Conservation (phyloP, 2,888 invertebrate species). For the Osmoderma eremita region DNA sequence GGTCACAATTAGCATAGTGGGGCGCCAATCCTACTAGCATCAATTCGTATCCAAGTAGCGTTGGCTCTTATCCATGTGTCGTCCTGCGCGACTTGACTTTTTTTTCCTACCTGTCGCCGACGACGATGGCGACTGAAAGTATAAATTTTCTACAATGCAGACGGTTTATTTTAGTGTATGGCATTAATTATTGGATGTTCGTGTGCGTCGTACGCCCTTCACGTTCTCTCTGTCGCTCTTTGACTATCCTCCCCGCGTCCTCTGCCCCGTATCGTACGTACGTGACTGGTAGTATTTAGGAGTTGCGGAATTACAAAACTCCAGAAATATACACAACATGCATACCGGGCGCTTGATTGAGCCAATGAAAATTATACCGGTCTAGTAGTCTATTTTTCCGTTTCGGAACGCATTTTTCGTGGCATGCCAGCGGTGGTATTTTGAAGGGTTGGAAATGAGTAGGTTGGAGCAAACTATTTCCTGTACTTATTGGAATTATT, state of each 20-base stretch:
- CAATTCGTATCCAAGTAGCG: constrained; percentile 55
- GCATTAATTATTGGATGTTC: constrained; percentile 33
- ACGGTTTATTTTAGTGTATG: constrained; percentile 32
- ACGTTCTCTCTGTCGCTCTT: no score
- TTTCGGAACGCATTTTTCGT: constrained; percentile 17
- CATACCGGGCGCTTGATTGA: constrained; percentile 19
- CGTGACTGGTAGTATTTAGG: constrained; percentile 28
- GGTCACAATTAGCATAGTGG: constrained; percentile 58
- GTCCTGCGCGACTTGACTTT: constrained; percentile 7
- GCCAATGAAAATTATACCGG: constrained; percentile 19
- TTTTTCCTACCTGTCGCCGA: constrained; percentile 29
- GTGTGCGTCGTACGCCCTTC: no score
- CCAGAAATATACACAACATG: constrained; percentile 18
- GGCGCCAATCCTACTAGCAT: constrained; percentile 51
- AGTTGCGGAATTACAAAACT: constrained; percentile 28
- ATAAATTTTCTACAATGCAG: constrained; percentile 31
- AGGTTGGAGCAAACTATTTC: neutral
- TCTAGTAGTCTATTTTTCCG: constrained; percentile 20
- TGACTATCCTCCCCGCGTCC: neutral
- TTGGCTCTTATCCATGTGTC: constrained; percentile 39
- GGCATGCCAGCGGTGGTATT: constrained; percentile 5
- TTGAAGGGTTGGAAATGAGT: constrained; percentile 18
- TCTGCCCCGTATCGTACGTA: neutral
- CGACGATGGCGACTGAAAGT: constrained; percentile 29
- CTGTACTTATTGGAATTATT: no score